Evolutionary conservation across 2,888 invertebrate genomes (phyloP), one percentile per base, ranked within the genome.

Genomic region (Polyommatus icarus): DNA sequence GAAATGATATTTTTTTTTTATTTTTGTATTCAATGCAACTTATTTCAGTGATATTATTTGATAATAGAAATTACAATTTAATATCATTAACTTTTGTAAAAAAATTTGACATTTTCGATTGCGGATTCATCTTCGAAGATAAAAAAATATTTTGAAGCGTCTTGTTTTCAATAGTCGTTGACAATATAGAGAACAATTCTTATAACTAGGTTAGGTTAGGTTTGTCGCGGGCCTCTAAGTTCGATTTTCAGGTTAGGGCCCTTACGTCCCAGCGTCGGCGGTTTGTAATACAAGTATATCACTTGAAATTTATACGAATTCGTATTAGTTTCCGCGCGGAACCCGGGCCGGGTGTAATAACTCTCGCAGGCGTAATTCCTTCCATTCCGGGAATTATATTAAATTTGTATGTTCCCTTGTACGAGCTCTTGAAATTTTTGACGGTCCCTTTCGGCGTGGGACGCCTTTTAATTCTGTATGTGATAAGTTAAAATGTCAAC

Each of bases 261-360:
- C 46, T 46, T 46, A 54, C 18, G 54, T 54, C 54, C 4, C 18
- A 54, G 54, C 54, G 18, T 54, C 18, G 54, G 54, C 5, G 54
- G 54, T 54, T 54, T 18, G 54, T 54, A 54, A 54, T 54, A 3
- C 54, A 18, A 54, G 54, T 36, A 36, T 32, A 71, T 71, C 6
- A 71, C 36, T 29, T 71, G 36, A 71, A 36, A 36, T 77, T 77
- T 71, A 77, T 71, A 29, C 36, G 50, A 50, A 50, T 54, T 50
- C 71, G 71, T 77, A 71, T 77, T 77, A 54, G 54, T 54, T 18
- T 18, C 54, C 54, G 54, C 54, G 18, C 36, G 40, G 77, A 59
- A 77, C 59, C 59, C 73, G 59, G 40, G 72, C 20, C 76, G 54
- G 77, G 72, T 36, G 40, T 73, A 73, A 77, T 77, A 40, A 73